Evolutionary conservation across 2,113 vertebrate species (phyloP), one percentile per base, ranked within the genome.

Genomic region (Pongo pygmaeus): DNA sequence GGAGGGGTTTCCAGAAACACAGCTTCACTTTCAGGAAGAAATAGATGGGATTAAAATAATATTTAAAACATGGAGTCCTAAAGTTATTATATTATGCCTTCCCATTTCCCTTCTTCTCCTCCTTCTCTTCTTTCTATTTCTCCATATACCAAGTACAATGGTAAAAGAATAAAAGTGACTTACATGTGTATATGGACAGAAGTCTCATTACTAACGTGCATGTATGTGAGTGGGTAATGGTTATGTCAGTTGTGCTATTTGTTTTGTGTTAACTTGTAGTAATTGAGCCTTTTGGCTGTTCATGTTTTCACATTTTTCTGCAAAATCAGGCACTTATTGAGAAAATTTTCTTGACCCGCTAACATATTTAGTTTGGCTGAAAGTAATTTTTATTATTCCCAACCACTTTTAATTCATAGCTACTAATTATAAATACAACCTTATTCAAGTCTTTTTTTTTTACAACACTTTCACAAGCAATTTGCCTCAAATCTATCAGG

Each of bases 271-370:
- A 97, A 86, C 55, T 11, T 87, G 64, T 75, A 86, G 74, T 88
- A 90, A 93, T 40, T 70, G n/a, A 92, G n/a, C 17, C 40, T 35
- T n/a, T 89, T 6, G 20, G 14, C 61, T 96, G 48, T 93, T 91
- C 90, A 95, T 92, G 90, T 72, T 95, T 92, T 93, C 18, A 69
- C 75, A 30, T 46, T 23, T 96, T 92, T 46, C 64, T 94, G 67
- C 17, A 93, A 96, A 96, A 86, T 97, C 67, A 89, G 91, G 80
- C 74, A 97, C 57, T 13, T 79, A 48, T 74, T 94, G 55, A 48
- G 55, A 97, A 96, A 95, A 92, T 57, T 79, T 70, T 96, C 78
- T 97, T 88, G 59, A 94, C 67, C 95, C 40, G 70, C 78, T 93
- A 92, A 91, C 16, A 91, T 55, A 57, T 95, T 97, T 94, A 57